Conservation (phyloP, 2,888 invertebrate species). For the Muschampia staudingeri region DNA sequence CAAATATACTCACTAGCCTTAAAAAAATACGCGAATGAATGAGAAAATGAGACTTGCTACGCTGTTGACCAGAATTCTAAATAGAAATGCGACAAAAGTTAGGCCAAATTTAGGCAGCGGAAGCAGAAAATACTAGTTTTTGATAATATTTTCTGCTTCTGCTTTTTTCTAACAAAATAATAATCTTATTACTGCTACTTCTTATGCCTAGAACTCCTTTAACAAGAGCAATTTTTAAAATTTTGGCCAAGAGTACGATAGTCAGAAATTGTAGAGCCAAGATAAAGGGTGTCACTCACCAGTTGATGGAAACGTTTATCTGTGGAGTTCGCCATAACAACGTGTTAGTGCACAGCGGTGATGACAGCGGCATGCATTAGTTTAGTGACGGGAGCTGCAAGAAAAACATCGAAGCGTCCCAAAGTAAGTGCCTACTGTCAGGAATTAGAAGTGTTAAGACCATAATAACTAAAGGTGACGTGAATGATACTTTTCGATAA, state of each 20-base stretch:
- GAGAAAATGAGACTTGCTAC: neutral
- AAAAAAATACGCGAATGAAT: neutral
- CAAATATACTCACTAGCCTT: neutral
- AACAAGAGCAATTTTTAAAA: neutral
- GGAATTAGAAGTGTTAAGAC: slow-evolving; percentile 10
- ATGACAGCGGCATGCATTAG: slow-evolving; percentile 87
- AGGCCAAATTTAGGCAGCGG: neutral
- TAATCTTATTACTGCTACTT: neutral
- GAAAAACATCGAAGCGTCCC: slow-evolving; percentile 66
- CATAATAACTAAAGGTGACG: slow-evolving; percentile 4
- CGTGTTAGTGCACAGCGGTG: slow-evolving; percentile 80
- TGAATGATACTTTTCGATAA: neutral
- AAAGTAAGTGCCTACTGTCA: slow-evolving; percentile 40
- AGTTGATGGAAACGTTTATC: slow-evolving; percentile 91
- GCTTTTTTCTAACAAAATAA: no score
- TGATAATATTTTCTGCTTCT: no score
- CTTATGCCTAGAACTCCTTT: neutral
- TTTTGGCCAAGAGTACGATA: neutral
- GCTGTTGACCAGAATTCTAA: neutral
- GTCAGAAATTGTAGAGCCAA: neutral
- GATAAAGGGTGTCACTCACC: slow-evolving; percentile 82
- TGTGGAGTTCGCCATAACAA: slow-evolving; percentile 82
- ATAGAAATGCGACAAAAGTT: neutral
- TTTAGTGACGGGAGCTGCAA: slow-evolving; percentile 84
- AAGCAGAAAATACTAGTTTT: neutral